These are phyloP conservation scores for Melanaphis sacchari DNA, from an alignment of 1,140 invertebrate species.

Conservation along the genomic window DNA sequence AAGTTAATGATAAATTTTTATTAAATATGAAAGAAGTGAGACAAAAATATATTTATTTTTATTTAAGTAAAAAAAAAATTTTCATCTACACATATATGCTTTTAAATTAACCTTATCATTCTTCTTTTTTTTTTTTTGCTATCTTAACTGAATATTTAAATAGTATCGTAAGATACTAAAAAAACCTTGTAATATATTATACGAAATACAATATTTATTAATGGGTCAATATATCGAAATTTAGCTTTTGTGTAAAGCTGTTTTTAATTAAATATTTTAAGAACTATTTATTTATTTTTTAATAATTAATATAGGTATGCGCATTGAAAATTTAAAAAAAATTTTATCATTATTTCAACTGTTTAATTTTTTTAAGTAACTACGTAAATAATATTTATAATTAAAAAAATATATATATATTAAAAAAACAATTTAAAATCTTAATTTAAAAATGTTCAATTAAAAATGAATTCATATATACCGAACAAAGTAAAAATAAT, in stretches of 20 bases:
- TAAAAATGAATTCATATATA: slow-evolving; percentile 2
- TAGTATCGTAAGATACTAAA: background rate
- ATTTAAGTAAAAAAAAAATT: too few relatives aligned
- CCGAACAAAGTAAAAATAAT: background rate
- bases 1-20: too few relatives aligned
- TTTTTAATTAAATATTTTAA: slow-evolving; percentile 6
- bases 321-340: background rate
- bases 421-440: background rate
- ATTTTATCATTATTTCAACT: background rate
- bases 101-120: too few relatives aligned
- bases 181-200: background rate
- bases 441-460: background rate
- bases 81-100: too few relatives aligned
- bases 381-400: slow-evolving; percentile 12
- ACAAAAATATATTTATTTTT: too few relatives aligned
- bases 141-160: background rate
- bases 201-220: background rate
- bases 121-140: background rate
- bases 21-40: too few relatives aligned
- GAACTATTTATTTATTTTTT: background rate
- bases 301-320: background rate
- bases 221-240: background rate
- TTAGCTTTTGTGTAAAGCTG: background rate
- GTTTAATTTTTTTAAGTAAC: background rate
- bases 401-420: slow-evolving; percentile 10